Percentiles rank a stretch among this genome's conserved stretches.
Conservation (phyloP, 2,888 invertebrate genomes). For the Osmoderma eremita region DNA sequence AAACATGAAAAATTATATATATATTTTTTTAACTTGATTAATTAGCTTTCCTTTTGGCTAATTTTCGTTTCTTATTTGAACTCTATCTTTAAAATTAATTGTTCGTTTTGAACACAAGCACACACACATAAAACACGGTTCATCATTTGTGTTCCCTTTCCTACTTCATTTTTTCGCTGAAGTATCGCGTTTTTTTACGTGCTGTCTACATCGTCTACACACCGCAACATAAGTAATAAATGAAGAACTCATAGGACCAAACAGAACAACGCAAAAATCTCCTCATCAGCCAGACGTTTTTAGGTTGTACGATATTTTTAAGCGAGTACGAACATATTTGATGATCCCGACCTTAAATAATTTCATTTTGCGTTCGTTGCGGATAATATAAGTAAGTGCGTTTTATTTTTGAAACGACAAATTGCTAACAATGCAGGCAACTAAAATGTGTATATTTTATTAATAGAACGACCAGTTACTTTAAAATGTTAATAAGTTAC, state of each 20-base stretch:
- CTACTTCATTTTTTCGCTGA: slow-evolving; percentile 4
- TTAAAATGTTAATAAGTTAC: too few relatives aligned
- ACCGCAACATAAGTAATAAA: slow-evolving; percentile 36
- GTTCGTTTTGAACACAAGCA: neutral
- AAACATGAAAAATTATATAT: neutral
- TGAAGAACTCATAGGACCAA: slow-evolving; percentile 51
- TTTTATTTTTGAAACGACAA: slow-evolving; percentile 12
- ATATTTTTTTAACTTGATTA: neutral
- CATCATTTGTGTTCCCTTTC: slow-evolving; percentile 37
- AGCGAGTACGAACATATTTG: slow-evolving; percentile 27
- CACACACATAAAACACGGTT: neutral
- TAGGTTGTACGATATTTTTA: slow-evolving; percentile 31
- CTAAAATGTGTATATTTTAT: slow-evolving; percentile 36
- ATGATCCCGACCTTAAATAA: slow-evolving; percentile 23
- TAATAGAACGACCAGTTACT: neutral
- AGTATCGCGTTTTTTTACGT: neutral
- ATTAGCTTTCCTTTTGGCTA: neutral
- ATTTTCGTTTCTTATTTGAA: neutral
- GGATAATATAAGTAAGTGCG: slow-evolving; percentile 7
- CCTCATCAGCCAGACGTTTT: slow-evolving; percentile 25
- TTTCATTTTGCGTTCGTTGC: neutral
- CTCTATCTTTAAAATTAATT: neutral
- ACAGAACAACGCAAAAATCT: slow-evolving; percentile 50
- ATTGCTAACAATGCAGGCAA: slow-evolving; percentile 26
- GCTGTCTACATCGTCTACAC: neutral